Base-by-base conservation (phyloP, 2,113 vertebrate species). In the Merops nubicus region DNA sequence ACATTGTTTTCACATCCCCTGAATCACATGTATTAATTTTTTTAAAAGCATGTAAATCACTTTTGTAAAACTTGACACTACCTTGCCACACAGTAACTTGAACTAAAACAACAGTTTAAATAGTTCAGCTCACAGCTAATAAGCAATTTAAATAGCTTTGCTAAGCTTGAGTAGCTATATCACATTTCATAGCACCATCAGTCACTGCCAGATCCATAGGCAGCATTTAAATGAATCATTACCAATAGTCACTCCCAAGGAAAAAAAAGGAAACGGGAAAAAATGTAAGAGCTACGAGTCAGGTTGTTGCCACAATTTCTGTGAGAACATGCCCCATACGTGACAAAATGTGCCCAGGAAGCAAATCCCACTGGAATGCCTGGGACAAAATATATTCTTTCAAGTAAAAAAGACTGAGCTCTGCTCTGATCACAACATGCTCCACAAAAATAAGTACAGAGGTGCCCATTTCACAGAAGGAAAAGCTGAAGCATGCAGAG, bases 101-200 rank as follows among this genome's bases (percentile, higher is more conserved):
- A 95, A 94, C 88, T 95, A 92, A 93, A 95, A 74, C 64, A 95
- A 93, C 86, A 87, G 85, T 89, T 95, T 87, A 95, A 94, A 96
- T 69, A 95, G 62, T 92, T 95, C 85, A 85, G 88, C 72, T 96
- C 86, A 91, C 83, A 96, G 85, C 91, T 94, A 96, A 96, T 96
- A 94, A 94, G 86, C 94, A 96, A 95, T 93, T 94, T 93, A 96
- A 97, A 96, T 89, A 94, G 92, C 91, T 97, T 94, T 93, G 84
- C 83, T 84, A 43, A 95, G 91, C 92, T 96, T 48, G 21, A 96
- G 91, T 87, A 87, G 91, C 91, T 96, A 25, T 91, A 95, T 96
- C 94, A 91, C 69, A 86, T 96, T 96, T 95, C 95, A 96, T 53
- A 93, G 93, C 84, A 76, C 80, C 86, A 94, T 94, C 92, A 85